These are phyloP conservation scores for Phalacrocorax pelagicus DNA, from an alignment of 2,113 vertebrate genomes.

Conservation along the genomic window DNA sequence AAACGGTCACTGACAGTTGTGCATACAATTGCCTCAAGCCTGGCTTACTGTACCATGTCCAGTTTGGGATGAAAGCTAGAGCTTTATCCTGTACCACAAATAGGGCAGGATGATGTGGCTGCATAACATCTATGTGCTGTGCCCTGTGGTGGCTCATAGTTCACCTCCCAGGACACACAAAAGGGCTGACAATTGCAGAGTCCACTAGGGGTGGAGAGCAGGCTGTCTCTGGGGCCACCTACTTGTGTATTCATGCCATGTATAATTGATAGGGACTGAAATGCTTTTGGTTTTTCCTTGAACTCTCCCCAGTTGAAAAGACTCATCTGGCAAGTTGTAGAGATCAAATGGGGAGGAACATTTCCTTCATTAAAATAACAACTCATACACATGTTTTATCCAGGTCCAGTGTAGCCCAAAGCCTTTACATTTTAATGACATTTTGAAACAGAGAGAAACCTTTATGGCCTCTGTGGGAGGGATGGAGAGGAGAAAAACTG, in stretches of 20 bases:
- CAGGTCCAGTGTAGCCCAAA: background rate
- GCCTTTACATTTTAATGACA: background rate
- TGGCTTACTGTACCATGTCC: background rate
- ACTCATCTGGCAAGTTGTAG: background rate
- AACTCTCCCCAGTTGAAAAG: background rate
- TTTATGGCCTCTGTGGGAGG: background rate
- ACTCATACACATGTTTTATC: background rate
- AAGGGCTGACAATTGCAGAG: background rate
- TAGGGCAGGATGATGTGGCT: background rate
- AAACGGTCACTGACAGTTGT: background rate
- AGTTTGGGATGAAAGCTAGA: background rate
- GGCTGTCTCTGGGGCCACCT: background rate
- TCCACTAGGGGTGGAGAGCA: background rate
- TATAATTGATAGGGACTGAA: background rate
- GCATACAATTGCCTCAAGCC: background rate
- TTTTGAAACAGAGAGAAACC: background rate
- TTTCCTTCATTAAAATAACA: constrained; percentile 4
- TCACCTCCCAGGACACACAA: background rate
- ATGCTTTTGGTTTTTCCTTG: background rate
- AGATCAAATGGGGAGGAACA: background rate
- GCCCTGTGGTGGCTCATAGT: background rate
- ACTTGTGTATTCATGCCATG: background rate
- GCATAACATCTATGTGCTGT: background rate
- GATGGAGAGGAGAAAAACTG: background rate
- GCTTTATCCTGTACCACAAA: background rate